A percentile compares a stretch with the other conserved stretches of the same genome.
phyloP scores from a whole-genome alignment of 1,140 invertebrate species.

The Lordiphosa clarofinis region DNA sequence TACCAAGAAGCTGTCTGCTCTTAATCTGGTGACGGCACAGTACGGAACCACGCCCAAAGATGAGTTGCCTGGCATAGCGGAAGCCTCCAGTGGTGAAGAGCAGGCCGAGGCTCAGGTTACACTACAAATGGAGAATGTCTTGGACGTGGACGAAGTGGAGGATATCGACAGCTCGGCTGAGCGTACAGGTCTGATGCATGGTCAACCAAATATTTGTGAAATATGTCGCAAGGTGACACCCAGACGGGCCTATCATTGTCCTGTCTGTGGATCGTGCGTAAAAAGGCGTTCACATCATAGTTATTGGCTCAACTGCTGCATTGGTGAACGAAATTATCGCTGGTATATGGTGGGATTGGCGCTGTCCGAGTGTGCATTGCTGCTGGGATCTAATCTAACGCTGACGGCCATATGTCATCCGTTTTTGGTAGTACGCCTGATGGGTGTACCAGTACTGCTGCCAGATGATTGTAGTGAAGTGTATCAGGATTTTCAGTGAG shows the following conservation, averaged over 20 bases:
- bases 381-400: conserved; percentile 79
- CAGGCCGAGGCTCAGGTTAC: conserved; percentile 52
- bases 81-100: conserved; percentile 61
- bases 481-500: conserved; percentile 79
- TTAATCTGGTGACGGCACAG: conserved; percentile 61
- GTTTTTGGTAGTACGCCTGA: conserved; percentile 67
- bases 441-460: conserved; percentile 72
- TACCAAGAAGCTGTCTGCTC: conserved; percentile 40
- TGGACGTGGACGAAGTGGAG: conserved; percentile 34
- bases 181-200: conserved; percentile 35
- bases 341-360: conserved; percentile 77
- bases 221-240: conserved; percentile 65
- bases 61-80: conserved; percentile 64
- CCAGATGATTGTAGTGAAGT: conserved; percentile 81
- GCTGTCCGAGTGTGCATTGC: conserved; percentile 57
- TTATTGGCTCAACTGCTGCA: conserved; percentile 81
- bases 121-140: conserved; percentile 56
- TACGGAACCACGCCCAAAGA: conserved; percentile 52
- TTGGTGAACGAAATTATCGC: conserved; percentile 79
- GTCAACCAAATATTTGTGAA: conserved; percentile 64
- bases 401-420: conserved; percentile 81
- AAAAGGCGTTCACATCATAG: conserved; percentile 72
- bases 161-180: conserved; percentile 29
- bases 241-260: conserved; percentile 62
- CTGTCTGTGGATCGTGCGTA: conserved; percentile 66